These are phyloP conservation scores for Altica lythri DNA, from an alignment of 2,888 invertebrate species.

Conservation along the genomic window DNA sequence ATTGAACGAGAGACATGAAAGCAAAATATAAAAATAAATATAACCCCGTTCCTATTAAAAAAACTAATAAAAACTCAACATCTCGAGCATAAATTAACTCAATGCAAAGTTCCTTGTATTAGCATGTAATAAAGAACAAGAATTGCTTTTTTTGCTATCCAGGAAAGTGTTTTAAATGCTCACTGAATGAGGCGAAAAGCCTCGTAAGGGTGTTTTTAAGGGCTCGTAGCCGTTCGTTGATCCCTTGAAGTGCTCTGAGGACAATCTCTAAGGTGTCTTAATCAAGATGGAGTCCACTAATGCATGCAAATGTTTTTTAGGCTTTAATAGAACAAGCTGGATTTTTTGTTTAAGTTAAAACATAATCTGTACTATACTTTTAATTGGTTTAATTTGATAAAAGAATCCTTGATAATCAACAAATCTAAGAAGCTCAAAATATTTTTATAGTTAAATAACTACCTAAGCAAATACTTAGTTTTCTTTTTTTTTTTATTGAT, in stretches of 20 bases:
- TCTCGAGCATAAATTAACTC: neutral
- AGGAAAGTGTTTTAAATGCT: conserved; percentile 30
- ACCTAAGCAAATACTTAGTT: too few relatives aligned
- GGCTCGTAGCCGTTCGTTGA: conserved; percentile 12
- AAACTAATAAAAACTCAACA: conserved; percentile 16
- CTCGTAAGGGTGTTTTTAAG: conserved; percentile 10
- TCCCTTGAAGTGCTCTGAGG: conserved; percentile 33
- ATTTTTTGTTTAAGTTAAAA: too few relatives aligned
- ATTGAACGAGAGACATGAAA: too few relatives aligned
- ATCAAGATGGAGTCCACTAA: conserved; percentile 48
- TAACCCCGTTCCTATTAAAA: conserved; percentile 1
- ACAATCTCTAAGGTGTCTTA: conserved; percentile 49
- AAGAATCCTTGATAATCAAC: too few relatives aligned
- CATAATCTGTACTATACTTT: too few relatives aligned
- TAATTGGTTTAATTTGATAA: too few relatives aligned
- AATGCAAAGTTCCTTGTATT: conserved; percentile 2
- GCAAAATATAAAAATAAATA: neutral
- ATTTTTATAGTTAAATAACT: too few relatives aligned
- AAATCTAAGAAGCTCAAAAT: too few relatives aligned
- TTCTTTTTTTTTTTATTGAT: too few relatives aligned
- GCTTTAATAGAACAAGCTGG: too few relatives aligned
- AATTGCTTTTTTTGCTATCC: conserved; percentile 27
- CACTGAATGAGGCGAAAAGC: conserved; percentile 14
- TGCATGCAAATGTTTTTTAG: conserved; percentile 47
- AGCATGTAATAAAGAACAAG: conserved; percentile 20